Base-by-base conservation (phyloP, 2,888 invertebrate species). In the Pammene aurita region DNA sequence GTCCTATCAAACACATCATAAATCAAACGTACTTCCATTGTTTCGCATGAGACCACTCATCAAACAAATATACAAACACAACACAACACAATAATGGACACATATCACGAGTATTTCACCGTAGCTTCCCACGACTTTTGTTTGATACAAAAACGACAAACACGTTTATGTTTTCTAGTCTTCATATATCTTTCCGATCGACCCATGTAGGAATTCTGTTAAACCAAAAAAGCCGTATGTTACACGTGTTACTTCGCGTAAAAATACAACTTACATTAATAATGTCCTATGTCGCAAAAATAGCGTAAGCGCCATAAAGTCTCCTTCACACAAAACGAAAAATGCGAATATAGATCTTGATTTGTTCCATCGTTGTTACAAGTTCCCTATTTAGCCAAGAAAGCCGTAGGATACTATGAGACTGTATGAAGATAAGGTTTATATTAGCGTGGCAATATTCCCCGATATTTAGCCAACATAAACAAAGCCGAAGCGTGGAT, bases 41-140 rank as follows among this genome's bases (percentile, higher is more conserved):
- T 60, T 66, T 66, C 44, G 42, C 58, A 16, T 34, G 16, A 44
- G 35, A 42, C 11, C 35, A 2, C 52, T 42, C 52, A 52, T 52
- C 26, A 44, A n/a, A 58, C n/a, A 42, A 57, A 34, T 16, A 61
- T n/a, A 41, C 58, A n/a, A n/a, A n/a, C n/a, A n/a, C n/a, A n/a
- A n/a, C n/a, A n/a, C n/a, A 34, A 46, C 41, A 60, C 34, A 60
- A 46, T 16, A 57, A 50, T 48, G 26, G 7, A 41, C 42, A 42
- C 18, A 10, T 34, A 26, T 10, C 14, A 58, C 10, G 18, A 35
- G 26, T 38, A 57, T 44, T 13, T 44, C 34, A 44, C 42, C 48
- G 34, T 26, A 50, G 50, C 57, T 68, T 68, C 68, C 68, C 68
- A 68, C 62, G 62, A 42, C 13, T 26, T 58, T 41, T 42, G 60